Base-by-base conservation (phyloP, 53 echinoderm and acorn worm species). In the Antedon mediterranea region DNA sequence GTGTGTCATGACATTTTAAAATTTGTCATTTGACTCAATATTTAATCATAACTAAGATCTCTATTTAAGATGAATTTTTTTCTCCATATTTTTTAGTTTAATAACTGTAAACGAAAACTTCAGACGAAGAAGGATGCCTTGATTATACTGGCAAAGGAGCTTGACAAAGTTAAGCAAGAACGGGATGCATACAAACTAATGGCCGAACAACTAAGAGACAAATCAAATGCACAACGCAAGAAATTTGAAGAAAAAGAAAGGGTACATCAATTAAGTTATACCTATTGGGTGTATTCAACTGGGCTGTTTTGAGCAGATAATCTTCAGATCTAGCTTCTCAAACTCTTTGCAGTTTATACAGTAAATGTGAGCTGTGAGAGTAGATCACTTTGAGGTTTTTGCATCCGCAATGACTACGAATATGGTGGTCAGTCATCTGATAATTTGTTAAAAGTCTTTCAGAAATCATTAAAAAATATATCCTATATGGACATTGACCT, bases 121-220 rank as follows among this genome's bases (percentile, higher is more conserved):
- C 89, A 95, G 72, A 87, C 89, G 34, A 95, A 95, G 80, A 87
- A 93, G 76, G 95, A 95, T 43, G 95, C 86, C 4, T 73, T 95
- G 31, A 74, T 95, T 34, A 86, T 95, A 43, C 77, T 95, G 9
- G 91, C 95, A 13, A 89, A 95, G 83, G 95, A 92, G 37, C 86
- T 95, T 31, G 95, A 95, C 76, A 95, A 87, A 78, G 91, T 95
- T 13, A 80, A 92, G 28, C 91, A 91, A 57, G 95, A 95, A 73
- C 89, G 92, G 42, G 91, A 95, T 84, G 95, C 91, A 3, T 95
- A 89, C 81, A 90, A 92, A 43, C 76, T 95, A 29, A 95, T 95
- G 95, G 95, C 95, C 4, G 95, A 95, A 43, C 95, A 95, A 80
- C 87, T 95, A 31, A 81, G 95, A 42, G 94, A 95, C 76, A 95